phyloP scores from a whole-genome alignment of 2,113 vertebrate genomes.

The Phaethornis superciliosus region DNA sequence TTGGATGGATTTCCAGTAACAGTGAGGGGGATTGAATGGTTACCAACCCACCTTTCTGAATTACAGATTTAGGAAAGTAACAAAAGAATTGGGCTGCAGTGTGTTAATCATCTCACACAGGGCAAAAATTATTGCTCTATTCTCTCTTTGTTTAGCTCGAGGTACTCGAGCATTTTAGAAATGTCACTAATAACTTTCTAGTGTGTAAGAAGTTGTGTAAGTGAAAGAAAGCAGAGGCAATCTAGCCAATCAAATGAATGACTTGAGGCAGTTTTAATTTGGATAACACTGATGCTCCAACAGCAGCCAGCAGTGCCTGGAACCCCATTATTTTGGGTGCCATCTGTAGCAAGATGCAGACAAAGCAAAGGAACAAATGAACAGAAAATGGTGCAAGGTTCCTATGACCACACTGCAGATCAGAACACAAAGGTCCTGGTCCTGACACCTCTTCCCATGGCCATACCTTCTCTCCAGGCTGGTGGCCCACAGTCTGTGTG shows the following conservation, averaged over 20 bases:
- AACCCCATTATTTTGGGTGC: background rate
- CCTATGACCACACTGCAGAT: rapidly evolving
- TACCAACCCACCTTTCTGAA: background rate
- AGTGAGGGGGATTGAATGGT: background rate
- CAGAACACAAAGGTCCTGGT: background rate
- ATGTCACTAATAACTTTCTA: background rate
- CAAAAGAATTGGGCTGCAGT: background rate
- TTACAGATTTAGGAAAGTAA: background rate
- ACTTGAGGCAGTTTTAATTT: background rate
- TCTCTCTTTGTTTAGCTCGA: background rate
- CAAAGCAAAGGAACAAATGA: background rate
- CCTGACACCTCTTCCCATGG: background rate
- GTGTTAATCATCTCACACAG: background rate
- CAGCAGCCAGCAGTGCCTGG: background rate
- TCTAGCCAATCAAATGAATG: no score
- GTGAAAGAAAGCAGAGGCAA: background rate
- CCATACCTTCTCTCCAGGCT: rapidly evolving
- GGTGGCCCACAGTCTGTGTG: background rate
- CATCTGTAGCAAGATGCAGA: background rate
- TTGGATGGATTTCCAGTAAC: background rate
- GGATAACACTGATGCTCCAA: background rate
- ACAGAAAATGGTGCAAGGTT: background rate
- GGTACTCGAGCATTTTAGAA: background rate
- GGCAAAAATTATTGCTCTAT: background rate
- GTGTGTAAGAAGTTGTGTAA: background rate